Conservation (phyloP, 2,888 invertebrate genomes). For the Branchinecta sandiegonensis region DNA sequence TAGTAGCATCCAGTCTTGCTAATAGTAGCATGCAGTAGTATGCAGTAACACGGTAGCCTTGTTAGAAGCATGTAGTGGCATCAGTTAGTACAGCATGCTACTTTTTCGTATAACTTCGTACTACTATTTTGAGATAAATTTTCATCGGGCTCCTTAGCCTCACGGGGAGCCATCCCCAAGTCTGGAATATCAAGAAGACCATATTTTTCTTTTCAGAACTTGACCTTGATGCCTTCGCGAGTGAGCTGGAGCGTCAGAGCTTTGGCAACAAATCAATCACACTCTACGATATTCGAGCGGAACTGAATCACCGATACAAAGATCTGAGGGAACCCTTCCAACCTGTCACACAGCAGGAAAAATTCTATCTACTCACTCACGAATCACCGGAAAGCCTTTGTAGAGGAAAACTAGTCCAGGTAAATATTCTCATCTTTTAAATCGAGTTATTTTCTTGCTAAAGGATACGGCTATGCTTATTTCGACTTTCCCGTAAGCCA, state of each 20-base stretch:
- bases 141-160: too few relatives aligned
- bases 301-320: conserved; percentile 83
- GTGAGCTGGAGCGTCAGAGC: conserved; percentile 76
- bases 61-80: too few relatives aligned
- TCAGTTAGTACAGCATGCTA: too few relatives aligned
- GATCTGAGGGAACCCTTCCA: conserved; percentile 65
- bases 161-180: too few relatives aligned
- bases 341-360: conserved; percentile 65
- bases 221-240: conserved; percentile 95
- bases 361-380: conserved; percentile 89
- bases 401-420: conserved; percentile 62
- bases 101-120: too few relatives aligned
- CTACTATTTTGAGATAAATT: too few relatives aligned
- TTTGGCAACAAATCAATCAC: conserved; percentile 84
- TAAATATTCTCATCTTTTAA: conserved; percentile 50
- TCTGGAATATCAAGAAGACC: too few relatives aligned
- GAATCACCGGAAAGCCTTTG: conserved; percentile 89
- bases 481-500: too few relatives aligned
- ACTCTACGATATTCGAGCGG: conserved; percentile 88
- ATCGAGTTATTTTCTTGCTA: neutral
- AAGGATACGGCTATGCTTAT: conserved; percentile 29
- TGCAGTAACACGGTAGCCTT: too few relatives aligned
- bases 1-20: too few relatives aligned
- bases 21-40: too few relatives aligned
- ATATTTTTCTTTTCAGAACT: conserved; percentile 45